A percentile compares a stretch with the other conserved stretches of the same genome.
Evolutionary conservation across 2,888 invertebrate species (phyloP).

Genomic region (Nomada ruficornis): DNA sequence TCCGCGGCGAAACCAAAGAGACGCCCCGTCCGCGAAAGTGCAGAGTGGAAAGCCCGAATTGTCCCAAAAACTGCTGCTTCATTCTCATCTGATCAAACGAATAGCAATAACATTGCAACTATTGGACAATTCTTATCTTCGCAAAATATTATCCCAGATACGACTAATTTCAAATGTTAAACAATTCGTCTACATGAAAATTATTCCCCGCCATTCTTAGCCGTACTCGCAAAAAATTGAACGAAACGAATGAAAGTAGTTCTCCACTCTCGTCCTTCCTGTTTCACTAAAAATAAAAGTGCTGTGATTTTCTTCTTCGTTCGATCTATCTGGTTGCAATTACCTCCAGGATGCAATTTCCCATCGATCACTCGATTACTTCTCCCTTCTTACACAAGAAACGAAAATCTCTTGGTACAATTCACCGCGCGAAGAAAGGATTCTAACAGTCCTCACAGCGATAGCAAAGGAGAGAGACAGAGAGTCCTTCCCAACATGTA

Average conservation of each 20-base stretch:
- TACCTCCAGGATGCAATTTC: no score
- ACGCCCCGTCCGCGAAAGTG: conserved; percentile 22
- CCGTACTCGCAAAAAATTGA: no score
- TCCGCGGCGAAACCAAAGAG: conserved; percentile 53
- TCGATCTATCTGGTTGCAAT: no score
- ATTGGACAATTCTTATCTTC: no score
- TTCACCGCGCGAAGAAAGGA: background rate
- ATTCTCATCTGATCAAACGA: background rate
- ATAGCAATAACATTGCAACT: background rate
- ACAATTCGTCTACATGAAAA: no score
- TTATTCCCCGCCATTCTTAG: no score
- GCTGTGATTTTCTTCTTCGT: no score
- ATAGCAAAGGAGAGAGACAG: background rate
- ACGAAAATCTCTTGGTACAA: background rate
- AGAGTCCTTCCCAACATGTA: conserved; percentile 58
- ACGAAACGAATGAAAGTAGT: no score
- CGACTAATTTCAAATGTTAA: no score
- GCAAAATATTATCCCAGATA: no score
- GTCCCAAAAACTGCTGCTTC: background rate
- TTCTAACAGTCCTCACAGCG: background rate
- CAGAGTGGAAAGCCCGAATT: conserved; percentile 18
- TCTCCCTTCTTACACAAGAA: background rate
- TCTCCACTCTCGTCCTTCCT: no score
- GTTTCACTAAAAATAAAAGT: no score
- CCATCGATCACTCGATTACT: background rate